Evolutionary conservation across 2,113 vertebrate genomes (phyloP).

Genomic region (Cyanoliseus patagonus): DNA sequence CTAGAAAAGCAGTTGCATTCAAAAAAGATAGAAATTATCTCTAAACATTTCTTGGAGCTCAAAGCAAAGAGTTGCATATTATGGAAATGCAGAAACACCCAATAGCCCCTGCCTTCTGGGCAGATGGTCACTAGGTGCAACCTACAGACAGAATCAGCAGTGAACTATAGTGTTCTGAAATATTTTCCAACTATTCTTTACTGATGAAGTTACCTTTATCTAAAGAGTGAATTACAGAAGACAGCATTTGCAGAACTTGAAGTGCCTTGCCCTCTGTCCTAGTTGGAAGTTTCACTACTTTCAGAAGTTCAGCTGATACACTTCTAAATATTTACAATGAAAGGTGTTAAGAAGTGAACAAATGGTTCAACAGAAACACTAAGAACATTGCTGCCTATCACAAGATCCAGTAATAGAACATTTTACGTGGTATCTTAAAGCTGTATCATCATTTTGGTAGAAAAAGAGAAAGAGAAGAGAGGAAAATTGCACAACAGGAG

Average conservation of each 20-base stretch:
- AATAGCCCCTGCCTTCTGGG: accelerated
- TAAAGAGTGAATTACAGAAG: neutral
- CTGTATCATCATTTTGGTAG: neutral
- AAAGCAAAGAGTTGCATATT: neutral
- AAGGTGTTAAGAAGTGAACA: neutral
- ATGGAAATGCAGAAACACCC: neutral
- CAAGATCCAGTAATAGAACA: neutral
- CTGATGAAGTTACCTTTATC: neutral
- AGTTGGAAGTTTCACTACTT: neutral
- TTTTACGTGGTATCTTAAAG: neutral
- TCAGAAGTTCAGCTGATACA: neutral
- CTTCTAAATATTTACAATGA: neutral
- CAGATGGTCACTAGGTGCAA: neutral
- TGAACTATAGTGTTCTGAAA: neutral
- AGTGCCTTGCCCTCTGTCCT: neutral
- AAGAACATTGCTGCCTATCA: neutral
- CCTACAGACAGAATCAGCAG: neutral
- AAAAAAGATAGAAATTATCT: neutral
- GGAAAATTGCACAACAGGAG: neutral
- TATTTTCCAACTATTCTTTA: neutral
- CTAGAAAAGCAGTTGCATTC: neutral
- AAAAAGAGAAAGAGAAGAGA: neutral
- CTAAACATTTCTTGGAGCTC: neutral
- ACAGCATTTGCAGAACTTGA: neutral
- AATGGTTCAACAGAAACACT: neutral